Conservation (phyloP, 2,888 invertebrate genomes). For the Sarcophaga carnaria region DNA sequence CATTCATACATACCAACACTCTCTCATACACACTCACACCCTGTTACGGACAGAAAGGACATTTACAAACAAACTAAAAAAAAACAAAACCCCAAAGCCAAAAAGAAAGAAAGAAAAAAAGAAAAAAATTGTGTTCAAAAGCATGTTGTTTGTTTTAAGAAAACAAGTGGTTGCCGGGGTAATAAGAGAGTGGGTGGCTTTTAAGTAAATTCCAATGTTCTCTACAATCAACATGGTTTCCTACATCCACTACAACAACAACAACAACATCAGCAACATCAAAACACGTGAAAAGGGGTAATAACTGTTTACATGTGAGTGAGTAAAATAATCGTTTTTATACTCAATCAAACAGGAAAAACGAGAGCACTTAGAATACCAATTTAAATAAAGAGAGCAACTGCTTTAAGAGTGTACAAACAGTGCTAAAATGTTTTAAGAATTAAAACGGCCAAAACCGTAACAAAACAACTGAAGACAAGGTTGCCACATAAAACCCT, state of each 20-base stretch:
- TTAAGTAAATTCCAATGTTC: slow-evolving; percentile 59
- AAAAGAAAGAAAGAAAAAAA: slow-evolving; percentile 25
- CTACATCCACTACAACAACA: not conserved
- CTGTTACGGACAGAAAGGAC: slow-evolving; percentile 33
- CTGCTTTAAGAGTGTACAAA: too few species aligned
- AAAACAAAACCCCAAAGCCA: slow-evolving; percentile 26
- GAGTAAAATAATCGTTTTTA: not conserved
- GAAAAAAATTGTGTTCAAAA: slow-evolving; percentile 44
- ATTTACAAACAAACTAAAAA: slow-evolving; percentile 32
- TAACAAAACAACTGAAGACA: too few species aligned
- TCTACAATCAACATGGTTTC: slow-evolving; percentile 38
- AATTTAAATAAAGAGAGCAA: too few species aligned
- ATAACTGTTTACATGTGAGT: not conserved
- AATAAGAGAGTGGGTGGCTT: slow-evolving; percentile 66
- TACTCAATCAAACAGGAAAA: too few species aligned
- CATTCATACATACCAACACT: slow-evolving; percentile 1
- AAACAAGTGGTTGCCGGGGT: slow-evolving; percentile 81
- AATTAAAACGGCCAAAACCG: too few species aligned
- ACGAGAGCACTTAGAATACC: too few species aligned
- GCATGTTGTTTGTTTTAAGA: slow-evolving; percentile 77
- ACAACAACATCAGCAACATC: not conserved
- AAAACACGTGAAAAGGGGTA: slow-evolving; percentile 47
- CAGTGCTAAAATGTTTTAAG: too few species aligned
- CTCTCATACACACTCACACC: not conserved
- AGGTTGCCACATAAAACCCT: too few species aligned